Base-by-base conservation (phyloP, 2,113 vertebrate genomes). In the Hipposideros armiger region DNA sequence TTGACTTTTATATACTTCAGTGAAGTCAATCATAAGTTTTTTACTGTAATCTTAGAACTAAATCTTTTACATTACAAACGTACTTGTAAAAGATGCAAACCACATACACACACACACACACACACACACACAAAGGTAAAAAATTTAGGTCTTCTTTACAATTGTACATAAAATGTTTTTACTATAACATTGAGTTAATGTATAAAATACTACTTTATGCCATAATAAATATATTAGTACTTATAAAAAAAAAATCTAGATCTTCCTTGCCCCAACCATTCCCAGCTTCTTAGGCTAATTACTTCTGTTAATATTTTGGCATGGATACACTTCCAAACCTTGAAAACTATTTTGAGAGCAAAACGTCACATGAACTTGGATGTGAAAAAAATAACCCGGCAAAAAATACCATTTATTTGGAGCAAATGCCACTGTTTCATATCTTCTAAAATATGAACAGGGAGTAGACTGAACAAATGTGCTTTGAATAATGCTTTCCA, bases 21-120 rank as follows among this genome's bases (percentile, higher is more conserved):
- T 56, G 72, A 54, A 84, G 36, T 16, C 42, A 80, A 69, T 58
- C 52, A 58, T 45, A 32, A 92, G 32, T 73, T 86, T 89, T 69
- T 83, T 50, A 52, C 28, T 74, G 19, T 70, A 58, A 84, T 17
- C 26, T 42, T n/a, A 11, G 5, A 64, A 36, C n/a, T 91, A 72
- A 74, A 70, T 70, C 45, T 87, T 94, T 77, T 62, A 42, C 11
- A 47, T 52, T 50, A 73, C 67, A 42, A 84, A 96, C 77, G 32
- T 82, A 58, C 13, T 80, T 22, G 14, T 47, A 66, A 90, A 74
- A 72, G 13, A 20, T 76, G 32, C 19, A 58, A n/a, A 81, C 62
- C 5, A 60, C 40, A 74, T 14, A n/a, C 16, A 15, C 24, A 52
- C 22, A 32, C 32, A 36, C 42, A 70, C 16, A 56, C 16, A 36